These are phyloP conservation scores for Cuculus canorus DNA, from an alignment of 2,797 vertebrate species.

Conservation along the genomic window DNA sequence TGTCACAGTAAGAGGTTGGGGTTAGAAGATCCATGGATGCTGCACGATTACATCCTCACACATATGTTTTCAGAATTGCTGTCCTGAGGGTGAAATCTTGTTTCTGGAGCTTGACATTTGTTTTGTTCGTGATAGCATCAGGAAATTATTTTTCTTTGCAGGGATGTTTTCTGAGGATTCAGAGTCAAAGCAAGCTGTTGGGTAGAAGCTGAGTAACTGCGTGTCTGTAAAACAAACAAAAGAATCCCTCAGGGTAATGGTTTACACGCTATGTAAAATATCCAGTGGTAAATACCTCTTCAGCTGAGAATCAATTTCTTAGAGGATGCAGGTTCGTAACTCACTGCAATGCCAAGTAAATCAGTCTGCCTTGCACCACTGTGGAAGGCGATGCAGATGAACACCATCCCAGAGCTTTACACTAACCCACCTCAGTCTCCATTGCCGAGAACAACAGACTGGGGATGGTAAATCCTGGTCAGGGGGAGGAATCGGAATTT, in stretches of 20 bases:
- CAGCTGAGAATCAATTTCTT: not conserved
- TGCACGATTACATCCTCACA: not conserved
- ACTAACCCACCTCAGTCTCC: not conserved
- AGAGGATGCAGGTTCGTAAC: not conserved
- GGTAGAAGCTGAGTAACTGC: not conserved
- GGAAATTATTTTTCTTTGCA: not conserved
- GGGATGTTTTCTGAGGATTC: not conserved
- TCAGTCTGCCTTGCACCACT: not conserved
- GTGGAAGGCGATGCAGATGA: not conserved
- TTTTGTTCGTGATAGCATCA: not conserved
- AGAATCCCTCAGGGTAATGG: not conserved
- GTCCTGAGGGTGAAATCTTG: not conserved
- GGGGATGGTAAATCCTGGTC: slow-evolving; percentile 17
- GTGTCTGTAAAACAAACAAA: not conserved
- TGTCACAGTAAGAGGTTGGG: not conserved
- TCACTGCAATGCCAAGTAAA: not conserved
- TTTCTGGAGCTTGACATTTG: not conserved
- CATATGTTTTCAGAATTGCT: not conserved
- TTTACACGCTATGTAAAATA: not conserved
- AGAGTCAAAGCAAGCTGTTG: not conserved
- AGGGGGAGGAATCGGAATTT: not conserved
- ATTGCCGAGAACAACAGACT: not conserved
- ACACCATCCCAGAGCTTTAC: not conserved
- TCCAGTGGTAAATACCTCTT: not conserved
- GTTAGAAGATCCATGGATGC: not conserved